Conservation (phyloP, 2,888 invertebrate genomes). For the Acrobasis repandana region DNA sequence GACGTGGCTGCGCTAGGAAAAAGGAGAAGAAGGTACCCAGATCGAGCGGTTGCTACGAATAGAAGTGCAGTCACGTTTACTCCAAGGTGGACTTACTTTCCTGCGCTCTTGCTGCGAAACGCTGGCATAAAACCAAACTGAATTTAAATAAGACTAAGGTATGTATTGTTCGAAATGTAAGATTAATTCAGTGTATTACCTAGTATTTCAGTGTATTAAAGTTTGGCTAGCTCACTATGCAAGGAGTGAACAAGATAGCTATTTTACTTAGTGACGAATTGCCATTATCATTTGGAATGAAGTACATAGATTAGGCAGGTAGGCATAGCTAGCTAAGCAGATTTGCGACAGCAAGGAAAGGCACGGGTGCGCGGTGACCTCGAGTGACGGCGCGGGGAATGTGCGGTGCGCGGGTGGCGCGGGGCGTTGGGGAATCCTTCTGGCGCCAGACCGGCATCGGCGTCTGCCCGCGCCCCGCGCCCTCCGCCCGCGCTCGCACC, state of each 20-base stretch:
- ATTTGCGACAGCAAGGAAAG: slow-evolving; percentile 45
- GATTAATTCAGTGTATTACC: no score
- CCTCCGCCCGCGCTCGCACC: slow-evolving; percentile 57
- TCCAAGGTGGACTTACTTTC: no score
- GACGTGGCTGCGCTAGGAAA: no score
- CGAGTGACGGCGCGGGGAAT: slow-evolving; percentile 49
- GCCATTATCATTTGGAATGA: background rate
- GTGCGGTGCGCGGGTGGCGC: slow-evolving; percentile 44
- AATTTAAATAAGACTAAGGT: no score
- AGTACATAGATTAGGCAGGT: background rate
- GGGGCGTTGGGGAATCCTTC: slow-evolving; percentile 83
- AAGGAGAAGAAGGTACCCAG: no score
- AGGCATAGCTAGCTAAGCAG: slow-evolving; percentile 34
- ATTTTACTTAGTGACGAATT: background rate
- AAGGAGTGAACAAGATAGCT: background rate
- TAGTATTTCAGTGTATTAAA: background rate
- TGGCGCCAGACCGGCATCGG: slow-evolving; percentile 82
- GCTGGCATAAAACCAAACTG: no score
- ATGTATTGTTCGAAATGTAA: no score
- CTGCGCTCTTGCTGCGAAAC: no score
- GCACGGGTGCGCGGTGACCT: slow-evolving; percentile 60
- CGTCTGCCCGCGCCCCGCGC: slow-evolving; percentile 72
- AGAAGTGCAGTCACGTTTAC: no score
- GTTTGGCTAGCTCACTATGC: background rate
- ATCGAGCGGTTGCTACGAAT: no score